phyloP scores from a whole-genome alignment of 2,888 invertebrate genomes.

The Machimus atricapillus region DNA sequence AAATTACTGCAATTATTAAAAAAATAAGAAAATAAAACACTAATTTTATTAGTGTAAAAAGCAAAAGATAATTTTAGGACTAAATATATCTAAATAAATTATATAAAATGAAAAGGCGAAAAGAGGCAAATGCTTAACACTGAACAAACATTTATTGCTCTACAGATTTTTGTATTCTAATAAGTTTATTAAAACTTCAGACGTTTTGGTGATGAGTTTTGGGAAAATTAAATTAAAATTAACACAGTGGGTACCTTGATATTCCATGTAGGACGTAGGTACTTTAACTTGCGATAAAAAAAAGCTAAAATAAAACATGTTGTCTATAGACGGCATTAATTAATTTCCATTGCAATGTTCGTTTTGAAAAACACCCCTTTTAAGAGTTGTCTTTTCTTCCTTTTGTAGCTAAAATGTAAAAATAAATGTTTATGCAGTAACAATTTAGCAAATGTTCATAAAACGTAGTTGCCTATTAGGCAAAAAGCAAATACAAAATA shows the following conservation, averaged over 20 bases:
- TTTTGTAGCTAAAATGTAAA: neutral
- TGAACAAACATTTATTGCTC: neutral
- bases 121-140: neutral
- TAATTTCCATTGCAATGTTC: neutral
- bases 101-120: neutral
- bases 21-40: neutral
- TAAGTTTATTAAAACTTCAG: neutral
- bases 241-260: neutral
- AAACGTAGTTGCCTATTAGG: too few species aligned
- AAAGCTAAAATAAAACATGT: too few species aligned
- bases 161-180: neutral
- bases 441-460: too few species aligned
- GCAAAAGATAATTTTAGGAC: neutral
- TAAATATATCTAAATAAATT: neutral
- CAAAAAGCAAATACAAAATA: too few species aligned
- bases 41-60: constrained; percentile 37
- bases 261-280: too few species aligned
- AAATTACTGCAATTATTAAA: constrained; percentile 1
- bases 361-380: neutral
- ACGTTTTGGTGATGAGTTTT: neutral
- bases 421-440: neutral
- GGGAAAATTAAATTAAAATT: neutral
- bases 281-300: too few species aligned
- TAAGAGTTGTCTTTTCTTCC: neutral
- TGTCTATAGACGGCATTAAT: neutral